Base-by-base conservation (phyloP, 2,113 vertebrate species). In the Periophthalmus modestus region DNA sequence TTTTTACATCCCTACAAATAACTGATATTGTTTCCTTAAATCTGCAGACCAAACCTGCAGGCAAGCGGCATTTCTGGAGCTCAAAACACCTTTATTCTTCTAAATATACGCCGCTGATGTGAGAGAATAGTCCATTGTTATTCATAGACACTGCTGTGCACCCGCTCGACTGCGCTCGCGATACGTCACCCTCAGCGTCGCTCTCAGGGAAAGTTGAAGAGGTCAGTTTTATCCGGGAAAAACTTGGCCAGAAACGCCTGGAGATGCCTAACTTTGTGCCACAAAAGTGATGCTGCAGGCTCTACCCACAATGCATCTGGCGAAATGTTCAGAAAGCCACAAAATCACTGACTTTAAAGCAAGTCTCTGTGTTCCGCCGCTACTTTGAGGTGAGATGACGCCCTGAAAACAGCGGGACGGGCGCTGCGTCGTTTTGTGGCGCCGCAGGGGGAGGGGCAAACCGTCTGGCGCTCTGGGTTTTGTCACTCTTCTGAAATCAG, bases 351-450 rank as follows among this genome's bases (percentile, higher is more conserved):
- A 79, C 79, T 81, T 55, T 14, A 72, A 65, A 73, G 54, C 54
- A 57, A 78, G 73, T 69, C 15, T 15, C 71, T 78, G 71, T 65
- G 85, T 83, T 82, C 70, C 63, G 75, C 28, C 62, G 54, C 19
- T 55, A 55, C 39, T 84, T 84, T 81, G n/a, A n/a, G n/a, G n/a
- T 58, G 59, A 84, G 83, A 82, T 82, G 80, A 75, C 82, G 77
- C 74, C 34, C 67, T 71, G 74, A 54, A 79, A 76, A 82, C 48
- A 71, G 21, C 75, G 58, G 68, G 54, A 69, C 48, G 75, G 43
- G 33, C 52, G 57, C 68, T 52, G 55, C 79, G 72, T 19, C 5
- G 68, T 68, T 68, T n/a, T n/a, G n/a, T 54, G 69, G 70, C 73
- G 69, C 69, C 57, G 62, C 54, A 57, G 66, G 28, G 28, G 28